phyloP scores from a whole-genome alignment of 2,113 vertebrate genomes.

The Petrocephalus microphthalmus region DNA sequence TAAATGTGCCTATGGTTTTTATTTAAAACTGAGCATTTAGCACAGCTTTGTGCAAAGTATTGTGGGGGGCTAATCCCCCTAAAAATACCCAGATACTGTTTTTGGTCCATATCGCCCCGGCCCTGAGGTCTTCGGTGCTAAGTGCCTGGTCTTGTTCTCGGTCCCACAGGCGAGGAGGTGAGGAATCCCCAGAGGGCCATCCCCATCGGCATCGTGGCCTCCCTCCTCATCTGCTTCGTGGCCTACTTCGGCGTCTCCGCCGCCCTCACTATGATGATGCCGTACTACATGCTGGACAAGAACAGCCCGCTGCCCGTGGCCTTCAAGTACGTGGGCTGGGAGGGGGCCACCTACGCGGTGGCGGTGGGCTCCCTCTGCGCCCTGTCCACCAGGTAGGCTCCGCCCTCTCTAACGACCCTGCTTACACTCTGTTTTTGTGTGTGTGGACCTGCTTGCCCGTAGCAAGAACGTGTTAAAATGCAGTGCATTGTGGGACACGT shows the following conservation, averaged over 20 bases:
- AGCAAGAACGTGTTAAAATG: background rate
- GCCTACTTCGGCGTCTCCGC: slow-evolving; percentile 89
- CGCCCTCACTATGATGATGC: slow-evolving; percentile 94
- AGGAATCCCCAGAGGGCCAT: slow-evolving; percentile 96
- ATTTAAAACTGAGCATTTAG: background rate
- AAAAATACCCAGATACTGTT: background rate
- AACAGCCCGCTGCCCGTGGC: slow-evolving; percentile 88
- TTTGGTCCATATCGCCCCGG: background rate
- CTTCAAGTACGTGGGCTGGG: slow-evolving; percentile 83
- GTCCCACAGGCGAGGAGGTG: slow-evolving; percentile 82
- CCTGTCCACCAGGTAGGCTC: slow-evolving; percentile 80
- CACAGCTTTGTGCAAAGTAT: background rate
- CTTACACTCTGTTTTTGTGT: background rate
- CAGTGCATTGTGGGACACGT: background rate
- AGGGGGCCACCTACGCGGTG: slow-evolving; percentile 82
- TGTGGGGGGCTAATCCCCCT: background rate
- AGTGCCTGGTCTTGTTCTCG: slow-evolving; percentile 9
- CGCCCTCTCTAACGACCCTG: background rate
- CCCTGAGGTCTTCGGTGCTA: background rate
- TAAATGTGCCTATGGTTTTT: background rate
- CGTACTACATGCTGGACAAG: slow-evolving; percentile 81
- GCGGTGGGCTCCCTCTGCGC: slow-evolving; percentile 88
- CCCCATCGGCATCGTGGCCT: slow-evolving; percentile 86
- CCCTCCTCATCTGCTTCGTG: slow-evolving; percentile 90
- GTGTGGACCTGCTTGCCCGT: background rate